Conservation (phyloP, 2,113 vertebrate species). For the Fregetta grallaria region DNA sequence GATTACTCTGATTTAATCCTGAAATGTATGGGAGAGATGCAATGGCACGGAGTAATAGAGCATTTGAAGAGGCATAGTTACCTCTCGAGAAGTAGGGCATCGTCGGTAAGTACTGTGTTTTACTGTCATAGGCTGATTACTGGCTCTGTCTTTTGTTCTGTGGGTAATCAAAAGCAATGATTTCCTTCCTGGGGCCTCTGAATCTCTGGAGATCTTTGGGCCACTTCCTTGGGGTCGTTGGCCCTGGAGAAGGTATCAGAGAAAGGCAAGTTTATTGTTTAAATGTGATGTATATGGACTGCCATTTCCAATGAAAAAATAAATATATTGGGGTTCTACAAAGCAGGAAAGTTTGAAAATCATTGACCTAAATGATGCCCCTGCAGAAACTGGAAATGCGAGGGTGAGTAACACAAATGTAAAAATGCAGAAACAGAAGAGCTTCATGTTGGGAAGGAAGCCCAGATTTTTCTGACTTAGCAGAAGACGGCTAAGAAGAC, state of each 20-base stretch:
- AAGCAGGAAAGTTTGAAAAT: not conserved
- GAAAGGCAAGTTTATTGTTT: not conserved
- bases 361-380: fast-evolving
- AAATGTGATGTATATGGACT: not conserved
- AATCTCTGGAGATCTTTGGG: not conserved
- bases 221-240: not conserved
- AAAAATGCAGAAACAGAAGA: not conserved
- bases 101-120: fast-evolving
- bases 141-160: not conserved
- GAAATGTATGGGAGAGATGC: not conserved
- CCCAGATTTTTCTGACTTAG: not conserved
- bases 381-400: not conserved
- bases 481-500: not conserved
- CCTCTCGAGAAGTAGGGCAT: not conserved
- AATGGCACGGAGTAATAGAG: not conserved
- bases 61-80: not conserved
- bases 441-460: not conserved
- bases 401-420: not conserved
- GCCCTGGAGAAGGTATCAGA: not conserved
- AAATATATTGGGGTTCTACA: not conserved
- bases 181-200: not conserved
- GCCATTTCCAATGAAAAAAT: not conserved
- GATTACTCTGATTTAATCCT: slow-evolving; percentile 1
- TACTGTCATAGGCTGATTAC: not conserved
- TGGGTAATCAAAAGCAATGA: not conserved